These are phyloP conservation scores for Sula dactylatra DNA, from an alignment of 2,113 vertebrate genomes.

Conservation along the genomic window DNA sequence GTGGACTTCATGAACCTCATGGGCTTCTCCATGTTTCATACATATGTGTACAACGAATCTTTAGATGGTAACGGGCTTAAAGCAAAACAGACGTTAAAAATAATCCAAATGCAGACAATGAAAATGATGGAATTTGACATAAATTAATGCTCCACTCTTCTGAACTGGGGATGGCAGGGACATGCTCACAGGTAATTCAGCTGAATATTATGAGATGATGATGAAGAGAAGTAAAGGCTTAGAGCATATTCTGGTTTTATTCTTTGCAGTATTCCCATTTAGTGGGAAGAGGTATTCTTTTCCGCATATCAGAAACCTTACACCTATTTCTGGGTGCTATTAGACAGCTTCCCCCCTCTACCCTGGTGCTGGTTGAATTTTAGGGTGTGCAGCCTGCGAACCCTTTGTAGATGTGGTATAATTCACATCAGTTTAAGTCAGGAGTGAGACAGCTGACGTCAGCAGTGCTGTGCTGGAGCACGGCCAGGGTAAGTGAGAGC, in stretches of 20 bases:
- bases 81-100: not conserved
- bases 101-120: not conserved
- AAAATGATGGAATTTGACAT: not conserved
- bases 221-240: not conserved
- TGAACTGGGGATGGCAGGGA: not conserved
- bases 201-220: not conserved
- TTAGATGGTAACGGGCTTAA: not conserved
- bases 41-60: not conserved
- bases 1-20: not conserved
- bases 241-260: not conserved
- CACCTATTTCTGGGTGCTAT: not conserved
- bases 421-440: not conserved
- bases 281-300: not conserved
- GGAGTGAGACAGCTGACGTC: fast-evolving
- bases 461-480: fast-evolving
- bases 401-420: not conserved
- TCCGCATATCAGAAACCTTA: not conserved
- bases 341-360: not conserved
- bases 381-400: not conserved
- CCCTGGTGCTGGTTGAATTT: not conserved
- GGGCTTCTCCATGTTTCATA: not conserved
- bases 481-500: not conserved
- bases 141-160: not conserved
- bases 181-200: not conserved
- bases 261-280: not conserved